A percentile compares a stretch with the other conserved stretches of the same genome.
Evolutionary conservation across 2,888 invertebrate species (phyloP).

Genomic region (Lithodes maja): DNA sequence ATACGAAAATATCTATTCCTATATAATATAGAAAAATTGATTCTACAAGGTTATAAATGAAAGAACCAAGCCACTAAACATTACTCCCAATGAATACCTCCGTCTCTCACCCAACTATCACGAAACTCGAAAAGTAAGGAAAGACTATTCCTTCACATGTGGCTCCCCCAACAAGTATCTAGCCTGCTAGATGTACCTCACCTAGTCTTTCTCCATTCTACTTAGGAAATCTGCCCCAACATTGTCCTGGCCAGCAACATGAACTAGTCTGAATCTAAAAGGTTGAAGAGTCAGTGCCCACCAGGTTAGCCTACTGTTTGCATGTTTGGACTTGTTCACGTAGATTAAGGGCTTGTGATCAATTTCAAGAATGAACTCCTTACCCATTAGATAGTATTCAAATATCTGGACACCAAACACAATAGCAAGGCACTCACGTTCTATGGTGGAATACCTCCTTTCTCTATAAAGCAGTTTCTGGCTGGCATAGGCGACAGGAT

Average conservation of each 20-base stretch:
- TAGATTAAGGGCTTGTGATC: constrained; percentile 31
- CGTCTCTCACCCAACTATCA: too few relatives aligned
- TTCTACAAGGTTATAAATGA: too few relatives aligned
- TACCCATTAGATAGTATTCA: constrained; percentile 3
- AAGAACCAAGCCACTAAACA: too few relatives aligned
- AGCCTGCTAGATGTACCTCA: not conserved
- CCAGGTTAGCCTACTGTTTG: not conserved
- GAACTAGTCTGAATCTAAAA: constrained; percentile 27
- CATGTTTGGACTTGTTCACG: not conserved
- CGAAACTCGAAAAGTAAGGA: too few relatives aligned
- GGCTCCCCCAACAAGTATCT: not conserved
- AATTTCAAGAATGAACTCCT: constrained; percentile 11
- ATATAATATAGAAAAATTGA: too few relatives aligned
- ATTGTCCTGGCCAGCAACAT: constrained; percentile 12
- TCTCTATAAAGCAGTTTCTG: not conserved
- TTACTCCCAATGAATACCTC: too few relatives aligned
- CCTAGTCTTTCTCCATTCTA: not conserved
- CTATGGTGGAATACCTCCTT: not conserved
- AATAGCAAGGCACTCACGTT: constrained; percentile 30
- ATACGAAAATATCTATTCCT: too few relatives aligned
- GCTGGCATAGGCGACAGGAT: constrained; percentile 13
- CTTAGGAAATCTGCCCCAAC: constrained; percentile 43
- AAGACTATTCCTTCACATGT: not conserved
- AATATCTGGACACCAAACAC: not conserved
- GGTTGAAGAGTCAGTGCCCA: constrained; percentile 30